Evolutionary conservation across 2,888 invertebrate genomes (phyloP).

Genomic region (Melanargia galathea): DNA sequence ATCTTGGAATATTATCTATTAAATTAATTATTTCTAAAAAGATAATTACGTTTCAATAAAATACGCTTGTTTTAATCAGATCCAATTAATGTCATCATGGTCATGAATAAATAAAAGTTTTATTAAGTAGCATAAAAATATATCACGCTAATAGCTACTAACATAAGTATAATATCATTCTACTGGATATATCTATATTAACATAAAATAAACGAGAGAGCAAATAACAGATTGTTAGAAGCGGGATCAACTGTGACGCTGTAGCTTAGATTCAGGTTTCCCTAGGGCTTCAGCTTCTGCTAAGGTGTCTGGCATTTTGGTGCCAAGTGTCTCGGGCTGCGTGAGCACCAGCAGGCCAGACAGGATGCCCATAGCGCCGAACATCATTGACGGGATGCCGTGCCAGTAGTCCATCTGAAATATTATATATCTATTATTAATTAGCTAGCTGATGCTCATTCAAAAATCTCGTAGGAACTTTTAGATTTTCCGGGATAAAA

Average conservation of each 20-base stretch:
- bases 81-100: neutral
- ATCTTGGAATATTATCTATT: too few species aligned
- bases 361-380: slow-evolving; percentile 77
- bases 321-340: slow-evolving; percentile 84
- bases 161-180: neutral
- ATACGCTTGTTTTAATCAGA: neutral
- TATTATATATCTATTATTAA: too few species aligned
- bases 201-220: neutral
- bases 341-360: slow-evolving; percentile 79
- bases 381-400: slow-evolving; percentile 79
- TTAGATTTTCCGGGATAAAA: too few species aligned
- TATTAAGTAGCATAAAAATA: neutral
- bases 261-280: slow-evolving; percentile 24
- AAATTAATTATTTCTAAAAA: neutral
- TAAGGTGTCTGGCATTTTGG: slow-evolving; percentile 82
- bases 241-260: slow-evolving; percentile 21
- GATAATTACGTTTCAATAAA: neutral
- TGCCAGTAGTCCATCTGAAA: slow-evolving; percentile 60
- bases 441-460: too few species aligned
- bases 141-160: too few species aligned
- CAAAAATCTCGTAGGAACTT: too few species aligned
- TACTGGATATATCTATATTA: neutral
- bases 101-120: neutral
- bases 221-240: neutral
- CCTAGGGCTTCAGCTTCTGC: slow-evolving; percentile 78